phyloP scores from a whole-genome alignment of 2,797 vertebrate genomes.

The Alectoris magna region DNA sequence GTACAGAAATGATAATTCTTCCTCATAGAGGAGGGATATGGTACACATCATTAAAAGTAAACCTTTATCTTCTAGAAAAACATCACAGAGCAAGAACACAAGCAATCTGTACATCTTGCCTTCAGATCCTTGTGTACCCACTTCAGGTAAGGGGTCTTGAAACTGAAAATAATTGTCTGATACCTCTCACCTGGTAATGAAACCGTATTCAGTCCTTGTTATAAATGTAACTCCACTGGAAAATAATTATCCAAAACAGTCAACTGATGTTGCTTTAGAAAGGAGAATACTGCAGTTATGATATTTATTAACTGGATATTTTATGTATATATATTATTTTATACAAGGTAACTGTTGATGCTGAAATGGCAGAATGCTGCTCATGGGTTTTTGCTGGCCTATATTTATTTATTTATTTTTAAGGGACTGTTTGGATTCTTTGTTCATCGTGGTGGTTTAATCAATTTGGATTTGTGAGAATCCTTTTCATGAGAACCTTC shows the following conservation, averaged over 20 bases:
- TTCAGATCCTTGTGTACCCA: slow-evolving; percentile 95
- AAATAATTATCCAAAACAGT: background rate
- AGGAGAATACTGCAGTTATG: background rate
- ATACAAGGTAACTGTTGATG: background rate
- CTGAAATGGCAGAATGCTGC: background rate
- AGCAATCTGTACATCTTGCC: slow-evolving; percentile 90
- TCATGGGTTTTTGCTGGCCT: background rate
- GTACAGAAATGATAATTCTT: slow-evolving; percentile 3
- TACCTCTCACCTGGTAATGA: background rate
- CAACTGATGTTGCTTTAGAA: background rate
- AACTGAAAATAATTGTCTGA: background rate
- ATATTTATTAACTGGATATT: background rate
- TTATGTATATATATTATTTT: no score
- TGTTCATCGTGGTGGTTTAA: background rate
- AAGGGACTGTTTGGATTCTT: background rate
- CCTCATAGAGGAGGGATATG: background rate
- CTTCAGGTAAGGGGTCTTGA: slow-evolving; percentile 87
- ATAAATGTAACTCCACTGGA: background rate
- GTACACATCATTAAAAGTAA: background rate
- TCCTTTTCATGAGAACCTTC: no score
- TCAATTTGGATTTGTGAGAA: background rate
- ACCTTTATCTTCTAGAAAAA: slow-evolving; percentile 87
- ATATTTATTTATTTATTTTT: background rate
- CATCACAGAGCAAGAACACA: slow-evolving; percentile 92
- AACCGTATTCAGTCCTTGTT: background rate